A percentile compares a stretch with the other conserved stretches of the same genome.
Conservation (phyloP, 2,888 invertebrate genomes). For the Drosophila bunnanda region DNA sequence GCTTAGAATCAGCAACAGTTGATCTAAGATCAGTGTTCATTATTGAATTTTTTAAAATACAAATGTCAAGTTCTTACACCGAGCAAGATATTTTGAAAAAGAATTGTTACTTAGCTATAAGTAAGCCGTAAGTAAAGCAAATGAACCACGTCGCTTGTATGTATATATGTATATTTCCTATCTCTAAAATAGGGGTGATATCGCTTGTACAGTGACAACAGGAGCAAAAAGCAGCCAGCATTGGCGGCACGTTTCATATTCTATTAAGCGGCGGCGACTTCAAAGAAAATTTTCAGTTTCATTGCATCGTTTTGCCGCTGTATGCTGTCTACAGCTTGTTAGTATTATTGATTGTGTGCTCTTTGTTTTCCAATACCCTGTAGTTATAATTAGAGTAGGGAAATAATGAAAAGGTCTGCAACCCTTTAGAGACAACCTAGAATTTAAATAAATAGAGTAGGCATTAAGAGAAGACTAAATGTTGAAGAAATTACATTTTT, state of each 20-base stretch:
- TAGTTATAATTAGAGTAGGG: conserved; percentile 5
- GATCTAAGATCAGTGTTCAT: too few species aligned
- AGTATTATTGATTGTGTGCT: conserved; percentile 44
- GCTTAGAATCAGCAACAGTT: too few species aligned
- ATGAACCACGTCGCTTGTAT: neutral
- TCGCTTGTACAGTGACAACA: conserved; percentile 12
- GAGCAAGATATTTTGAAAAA: neutral
- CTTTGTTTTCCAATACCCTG: conserved; percentile 32
- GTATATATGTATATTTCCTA: conserved; percentile 15
- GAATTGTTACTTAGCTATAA: neutral
- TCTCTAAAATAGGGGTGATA: conserved; percentile 18
- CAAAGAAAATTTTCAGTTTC: conserved; percentile 73
- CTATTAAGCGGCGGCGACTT: conserved; percentile 72
- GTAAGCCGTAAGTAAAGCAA: conserved; percentile 12
- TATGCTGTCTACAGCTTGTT: conserved; percentile 42
- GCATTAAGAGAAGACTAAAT: neutral
- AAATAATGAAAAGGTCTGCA: neutral
- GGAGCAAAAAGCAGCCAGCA: conserved; percentile 44
- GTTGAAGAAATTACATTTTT: neutral
- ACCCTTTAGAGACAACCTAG: neutral
- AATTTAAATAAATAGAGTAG: neutral
- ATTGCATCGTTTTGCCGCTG: conserved; percentile 61
- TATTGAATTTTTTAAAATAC: too few species aligned
- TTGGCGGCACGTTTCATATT: conserved; percentile 75
- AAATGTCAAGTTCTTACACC: neutral